A percentile compares a stretch with the other conserved stretches of the same genome.
phyloP scores from a whole-genome alignment of 2,797 vertebrate species.

The Neoniphon sammara region DNA sequence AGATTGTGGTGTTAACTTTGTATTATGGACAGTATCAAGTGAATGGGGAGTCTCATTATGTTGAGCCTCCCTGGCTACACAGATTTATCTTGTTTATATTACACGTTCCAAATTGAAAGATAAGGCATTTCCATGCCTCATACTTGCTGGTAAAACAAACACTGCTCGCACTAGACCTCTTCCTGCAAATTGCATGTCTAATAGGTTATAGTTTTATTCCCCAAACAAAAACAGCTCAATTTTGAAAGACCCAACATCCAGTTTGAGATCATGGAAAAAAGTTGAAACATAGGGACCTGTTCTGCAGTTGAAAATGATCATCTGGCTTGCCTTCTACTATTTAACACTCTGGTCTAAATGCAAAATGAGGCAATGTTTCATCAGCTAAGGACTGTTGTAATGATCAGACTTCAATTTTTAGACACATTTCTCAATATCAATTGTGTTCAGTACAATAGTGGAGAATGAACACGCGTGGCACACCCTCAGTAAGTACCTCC shows the following conservation, averaged over 20 bases:
- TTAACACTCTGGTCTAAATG: conserved; percentile 55
- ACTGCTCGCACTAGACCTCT: conserved; percentile 42
- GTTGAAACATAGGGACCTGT: conserved; percentile 41
- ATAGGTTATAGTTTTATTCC: conserved; percentile 53
- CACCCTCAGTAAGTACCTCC: conserved; percentile 74
- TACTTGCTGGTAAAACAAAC: conserved; percentile 61
- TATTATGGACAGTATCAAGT: conserved; percentile 49
- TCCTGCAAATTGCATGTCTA: conserved; percentile 47
- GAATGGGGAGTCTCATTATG: conserved; percentile 63
- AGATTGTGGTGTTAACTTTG: conserved; percentile 53
- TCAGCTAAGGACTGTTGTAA: conserved; percentile 67
- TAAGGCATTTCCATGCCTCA: conserved; percentile 60
- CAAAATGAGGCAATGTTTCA: conserved; percentile 70
- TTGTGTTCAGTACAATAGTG: conserved; percentile 68
- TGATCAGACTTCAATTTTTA: conserved; percentile 47
- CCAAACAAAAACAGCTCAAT: conserved; percentile 50
- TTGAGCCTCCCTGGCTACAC: conserved; percentile 65
- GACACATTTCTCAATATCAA: conserved; percentile 72
- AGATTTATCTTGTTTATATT: conserved; percentile 64
- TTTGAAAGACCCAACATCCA: conserved; percentile 45
- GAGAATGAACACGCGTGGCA: conserved; percentile 75
- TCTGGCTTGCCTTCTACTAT: conserved; percentile 50
- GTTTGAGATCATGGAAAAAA: conserved; percentile 25
- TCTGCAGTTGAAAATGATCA: conserved; percentile 37
- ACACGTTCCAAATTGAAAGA: conserved; percentile 66